Percentiles rank a stretch among this genome's conserved stretches.
phyloP scores from a whole-genome alignment of 37 sponge, comb jelly and placozoan species.

The Oopsacas minuta region DNA sequence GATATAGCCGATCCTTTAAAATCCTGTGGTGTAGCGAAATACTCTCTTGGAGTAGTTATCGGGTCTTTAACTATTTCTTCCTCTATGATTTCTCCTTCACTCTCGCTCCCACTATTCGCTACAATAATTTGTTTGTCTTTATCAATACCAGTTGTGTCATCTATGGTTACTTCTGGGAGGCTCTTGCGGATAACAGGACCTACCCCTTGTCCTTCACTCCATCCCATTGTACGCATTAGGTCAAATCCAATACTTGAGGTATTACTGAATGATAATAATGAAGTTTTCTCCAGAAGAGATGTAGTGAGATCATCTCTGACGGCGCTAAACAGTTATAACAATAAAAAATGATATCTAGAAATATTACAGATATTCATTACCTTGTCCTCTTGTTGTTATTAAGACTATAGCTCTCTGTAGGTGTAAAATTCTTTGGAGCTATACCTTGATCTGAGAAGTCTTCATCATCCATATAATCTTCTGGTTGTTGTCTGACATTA shows the following conservation, averaged over 20 bases:
- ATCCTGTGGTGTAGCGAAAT: background rate
- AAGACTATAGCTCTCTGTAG: background rate
- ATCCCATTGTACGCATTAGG: conserved; percentile 76
- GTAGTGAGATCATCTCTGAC: background rate
- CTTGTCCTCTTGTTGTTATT: background rate
- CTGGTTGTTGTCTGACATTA: conserved; percentile 35
- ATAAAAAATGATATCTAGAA: background rate
- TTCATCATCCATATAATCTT: conserved; percentile 94
- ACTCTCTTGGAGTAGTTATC: background rate
- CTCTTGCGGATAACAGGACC: conserved; percentile 43
- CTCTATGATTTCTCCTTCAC: conserved; percentile 14
- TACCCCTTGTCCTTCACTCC: conserved; percentile 83
- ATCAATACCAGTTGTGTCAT: background rate
- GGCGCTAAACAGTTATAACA: background rate
- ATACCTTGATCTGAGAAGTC: conserved; percentile 25
- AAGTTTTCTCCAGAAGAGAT: conserved; percentile 8
- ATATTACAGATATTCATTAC: background rate
- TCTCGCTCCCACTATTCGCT: background rate
- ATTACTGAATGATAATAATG: background rate
- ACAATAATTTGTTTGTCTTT: background rate
- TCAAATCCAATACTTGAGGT: conserved; percentile 50
- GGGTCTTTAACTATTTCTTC: background rate
- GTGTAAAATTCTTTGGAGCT: background rate
- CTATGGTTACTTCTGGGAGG: background rate
- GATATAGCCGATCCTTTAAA: background rate